Percentiles rank a stretch among this genome's conserved stretches.
Evolutionary conservation across 2,888 invertebrate genomes (phyloP).

Genomic region (Metacarcinus magister): DNA sequence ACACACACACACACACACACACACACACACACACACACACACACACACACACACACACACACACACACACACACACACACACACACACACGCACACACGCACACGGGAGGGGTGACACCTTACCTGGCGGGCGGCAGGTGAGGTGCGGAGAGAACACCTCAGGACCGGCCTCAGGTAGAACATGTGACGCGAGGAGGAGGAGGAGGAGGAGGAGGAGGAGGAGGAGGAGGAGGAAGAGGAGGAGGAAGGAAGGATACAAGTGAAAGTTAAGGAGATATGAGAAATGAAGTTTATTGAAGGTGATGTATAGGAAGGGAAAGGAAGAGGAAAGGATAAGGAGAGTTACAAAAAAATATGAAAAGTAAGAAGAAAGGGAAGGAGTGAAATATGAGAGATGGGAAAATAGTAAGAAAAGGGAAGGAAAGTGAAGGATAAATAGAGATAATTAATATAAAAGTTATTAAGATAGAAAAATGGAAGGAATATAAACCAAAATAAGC

Average conservation of each 20-base stretch:
- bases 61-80: neutral
- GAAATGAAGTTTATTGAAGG: neutral
- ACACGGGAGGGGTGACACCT: no score
- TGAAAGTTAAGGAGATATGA: neutral
- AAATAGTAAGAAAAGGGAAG: neutral
- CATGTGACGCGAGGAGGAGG: neutral
- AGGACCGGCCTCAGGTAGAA: no score
- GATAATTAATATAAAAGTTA: neutral
- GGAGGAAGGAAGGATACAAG: neutral
- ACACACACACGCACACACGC: no score
- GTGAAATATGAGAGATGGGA: neutral
- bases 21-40: no score
- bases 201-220: neutral
- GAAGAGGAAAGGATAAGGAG: neutral
- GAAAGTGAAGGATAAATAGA: no score
- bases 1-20: no score
- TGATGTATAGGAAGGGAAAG: neutral
- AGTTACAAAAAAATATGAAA: neutral
- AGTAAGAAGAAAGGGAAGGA: neutral
- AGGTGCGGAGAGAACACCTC: neutral
- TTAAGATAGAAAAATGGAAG: neutral
- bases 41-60: no score
- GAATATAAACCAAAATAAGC: neutral
- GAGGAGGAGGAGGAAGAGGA: neutral
- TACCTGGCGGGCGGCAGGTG: neutral